Base-by-base conservation (phyloP, 2,888 invertebrate genomes). In the Thyatira batis region DNA sequence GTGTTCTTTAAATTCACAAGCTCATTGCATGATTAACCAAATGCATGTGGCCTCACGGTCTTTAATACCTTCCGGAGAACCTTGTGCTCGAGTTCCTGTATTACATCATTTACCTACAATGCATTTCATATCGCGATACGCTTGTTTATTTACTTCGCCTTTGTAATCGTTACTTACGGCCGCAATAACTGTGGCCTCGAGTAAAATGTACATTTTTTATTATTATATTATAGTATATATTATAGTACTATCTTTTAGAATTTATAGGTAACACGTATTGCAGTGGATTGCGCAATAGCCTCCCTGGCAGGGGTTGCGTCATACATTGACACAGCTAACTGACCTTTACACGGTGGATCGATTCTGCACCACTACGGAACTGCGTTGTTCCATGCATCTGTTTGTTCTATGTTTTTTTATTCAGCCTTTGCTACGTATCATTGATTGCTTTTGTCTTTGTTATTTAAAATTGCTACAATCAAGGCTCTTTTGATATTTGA, bases 21-120 rank as follows among this genome's bases (percentile, higher is more conserved):
- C 27, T 57, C 50, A 56, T 58, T 57, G 62, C 65, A 63, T 60
- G 62, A 63, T 80, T 80, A 80, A 79, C 76, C 74, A 76, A 82
- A 80, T 78, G 84, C 81, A 84, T 74, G 74, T 73, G 83, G 73
- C 87, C 87, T 89, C 81, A 76, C 59, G 66, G 67, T 72, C 76
- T 71, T 71, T 70, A 76, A 76, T 80, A 77, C 80, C 84, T 90
- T 91, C 88, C 89, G 90, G 83, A 67, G 73, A 83, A 80, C 91
- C 91, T 92, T 89, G 91, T 75, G 54, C 48, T 61, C 53, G 58
- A 80, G 85, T 91, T 91, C 91, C 87, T 84, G 76, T 73, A 89
- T 91, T 91, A 90, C 91, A 89, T 90, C 89, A 91, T 80, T 65
- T 71, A 74, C 71, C 69, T 76, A 77, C 76, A 85, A 76, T 85